These are phyloP conservation scores for Pelosia muscerda DNA, from an alignment of 2,888 invertebrate genomes.

Conservation along the genomic window DNA sequence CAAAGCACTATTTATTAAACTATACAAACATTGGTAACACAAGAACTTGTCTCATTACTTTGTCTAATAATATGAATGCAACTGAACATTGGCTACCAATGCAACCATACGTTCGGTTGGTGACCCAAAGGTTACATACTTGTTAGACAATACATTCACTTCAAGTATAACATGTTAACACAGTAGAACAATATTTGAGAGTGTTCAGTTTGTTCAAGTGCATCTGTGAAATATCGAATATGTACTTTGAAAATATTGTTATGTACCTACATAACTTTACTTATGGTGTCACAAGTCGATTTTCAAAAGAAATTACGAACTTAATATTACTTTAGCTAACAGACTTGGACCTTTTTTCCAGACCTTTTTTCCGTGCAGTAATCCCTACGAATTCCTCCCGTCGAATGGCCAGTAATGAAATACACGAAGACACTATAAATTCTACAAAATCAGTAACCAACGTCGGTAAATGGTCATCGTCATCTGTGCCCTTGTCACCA, in stretches of 20 bases:
- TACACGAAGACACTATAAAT: too few relatives aligned
- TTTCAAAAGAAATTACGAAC: too few relatives aligned
- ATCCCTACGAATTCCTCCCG: too few relatives aligned
- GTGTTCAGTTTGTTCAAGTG: not conserved
- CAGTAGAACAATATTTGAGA: not conserved
- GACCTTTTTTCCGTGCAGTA: too few relatives aligned
- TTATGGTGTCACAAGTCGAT: too few relatives aligned
- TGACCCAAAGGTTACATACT: conserved; percentile 33
- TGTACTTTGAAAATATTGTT: not conserved
- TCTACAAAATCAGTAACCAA: too few relatives aligned
- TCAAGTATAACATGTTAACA: conserved; percentile 11
- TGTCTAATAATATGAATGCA: conserved; percentile 45
- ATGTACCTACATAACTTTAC: not conserved
- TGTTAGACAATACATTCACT: conserved; percentile 25
- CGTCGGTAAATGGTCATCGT: too few relatives aligned
- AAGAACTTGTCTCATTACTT: conserved; percentile 31
- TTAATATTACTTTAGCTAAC: too few relatives aligned
- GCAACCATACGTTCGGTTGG: conserved; percentile 36
- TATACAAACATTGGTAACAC: conserved; percentile 6
- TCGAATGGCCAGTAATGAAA: too few relatives aligned
- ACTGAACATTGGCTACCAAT: conserved; percentile 45
- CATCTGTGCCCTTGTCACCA: too few relatives aligned
- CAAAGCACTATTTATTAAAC: conserved; percentile 29
- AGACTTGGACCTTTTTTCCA: too few relatives aligned
- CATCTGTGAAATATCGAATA: not conserved